Evolutionary conservation across 2,797 vertebrate genomes (phyloP).

Genomic region (Cyclopterus lumpus): DNA sequence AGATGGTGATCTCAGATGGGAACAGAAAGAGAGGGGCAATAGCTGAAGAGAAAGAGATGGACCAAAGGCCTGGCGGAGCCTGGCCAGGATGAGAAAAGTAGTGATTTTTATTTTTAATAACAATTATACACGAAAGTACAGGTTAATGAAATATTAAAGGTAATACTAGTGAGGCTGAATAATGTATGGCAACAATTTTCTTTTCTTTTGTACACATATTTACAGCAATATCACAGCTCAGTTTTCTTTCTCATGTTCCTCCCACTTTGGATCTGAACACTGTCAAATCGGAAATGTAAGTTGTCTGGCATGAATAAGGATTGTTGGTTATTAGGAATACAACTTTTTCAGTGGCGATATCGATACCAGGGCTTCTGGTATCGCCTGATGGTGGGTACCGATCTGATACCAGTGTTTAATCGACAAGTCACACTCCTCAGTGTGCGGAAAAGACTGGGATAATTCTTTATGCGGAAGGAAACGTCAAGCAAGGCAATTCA

Average conservation of each 20-base stretch:
- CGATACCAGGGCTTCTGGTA: too few relatives aligned
- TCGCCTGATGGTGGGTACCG: too few relatives aligned
- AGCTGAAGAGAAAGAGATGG: slow-evolving; percentile 9
- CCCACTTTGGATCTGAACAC: neutral
- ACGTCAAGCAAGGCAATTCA: too few relatives aligned
- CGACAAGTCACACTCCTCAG: too few relatives aligned
- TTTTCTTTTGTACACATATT: neutral
- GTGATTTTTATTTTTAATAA: slow-evolving; percentile 4
- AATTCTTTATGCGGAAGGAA: too few relatives aligned
- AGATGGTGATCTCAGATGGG: slow-evolving; percentile 44
- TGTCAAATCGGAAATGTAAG: neutral
- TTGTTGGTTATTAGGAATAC: too few relatives aligned
- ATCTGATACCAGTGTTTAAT: too few relatives aligned
- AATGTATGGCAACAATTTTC: neutral
- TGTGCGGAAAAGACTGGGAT: too few relatives aligned
- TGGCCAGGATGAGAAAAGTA: slow-evolving; percentile 14
- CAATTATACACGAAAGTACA: neutral
- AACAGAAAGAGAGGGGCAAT: slow-evolving; percentile 43
- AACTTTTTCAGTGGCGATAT: too few relatives aligned
- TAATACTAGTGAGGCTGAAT: neutral
- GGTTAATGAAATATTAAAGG: neutral
- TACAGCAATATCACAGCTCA: neutral
- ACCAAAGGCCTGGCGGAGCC: neutral
- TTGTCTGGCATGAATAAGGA: neutral
- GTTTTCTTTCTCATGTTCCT: neutral